Conservation (phyloP, 1,140 invertebrate genomes). For the Heliconius eleuchia region DNA sequence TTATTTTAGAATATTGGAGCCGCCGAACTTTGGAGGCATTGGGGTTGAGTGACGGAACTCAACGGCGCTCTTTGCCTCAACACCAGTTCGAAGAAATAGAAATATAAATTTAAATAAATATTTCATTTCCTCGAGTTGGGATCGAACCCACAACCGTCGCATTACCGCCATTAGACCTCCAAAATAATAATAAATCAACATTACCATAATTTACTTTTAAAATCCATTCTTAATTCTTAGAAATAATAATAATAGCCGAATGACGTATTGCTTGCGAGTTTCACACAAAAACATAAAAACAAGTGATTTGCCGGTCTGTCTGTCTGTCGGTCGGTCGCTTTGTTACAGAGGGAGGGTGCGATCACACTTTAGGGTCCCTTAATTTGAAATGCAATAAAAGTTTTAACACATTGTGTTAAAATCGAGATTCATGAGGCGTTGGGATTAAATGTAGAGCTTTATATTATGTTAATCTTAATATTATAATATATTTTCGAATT, state of each 20-base stretch:
- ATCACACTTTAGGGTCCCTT: background rate
- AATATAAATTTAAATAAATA: no score
- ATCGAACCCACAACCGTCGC: no score
- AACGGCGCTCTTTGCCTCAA: no score
- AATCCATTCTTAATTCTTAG: background rate
- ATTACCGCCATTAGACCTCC: no score
- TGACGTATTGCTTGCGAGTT: background rate
- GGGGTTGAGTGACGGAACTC: no score
- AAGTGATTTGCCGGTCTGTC: background rate
- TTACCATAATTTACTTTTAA: background rate
- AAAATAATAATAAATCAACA: background rate
- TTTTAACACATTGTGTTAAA: background rate
- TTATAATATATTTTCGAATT: background rate
- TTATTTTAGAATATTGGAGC: no score
- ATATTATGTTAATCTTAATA: background rate
- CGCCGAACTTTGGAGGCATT: no score
- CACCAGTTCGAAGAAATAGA: no score
- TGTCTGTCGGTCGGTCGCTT: background rate
- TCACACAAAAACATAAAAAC: conserved; percentile 11
- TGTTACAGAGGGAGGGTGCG: background rate
- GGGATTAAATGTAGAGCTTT: background rate
- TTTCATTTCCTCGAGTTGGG: no score
- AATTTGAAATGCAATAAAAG: conserved; percentile 7
- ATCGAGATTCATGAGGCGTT: conserved; percentile 7
- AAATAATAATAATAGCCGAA: background rate